Evolutionary conservation across 2,888 invertebrate species (phyloP).

Genomic region (Brenthis daphne): DNA sequence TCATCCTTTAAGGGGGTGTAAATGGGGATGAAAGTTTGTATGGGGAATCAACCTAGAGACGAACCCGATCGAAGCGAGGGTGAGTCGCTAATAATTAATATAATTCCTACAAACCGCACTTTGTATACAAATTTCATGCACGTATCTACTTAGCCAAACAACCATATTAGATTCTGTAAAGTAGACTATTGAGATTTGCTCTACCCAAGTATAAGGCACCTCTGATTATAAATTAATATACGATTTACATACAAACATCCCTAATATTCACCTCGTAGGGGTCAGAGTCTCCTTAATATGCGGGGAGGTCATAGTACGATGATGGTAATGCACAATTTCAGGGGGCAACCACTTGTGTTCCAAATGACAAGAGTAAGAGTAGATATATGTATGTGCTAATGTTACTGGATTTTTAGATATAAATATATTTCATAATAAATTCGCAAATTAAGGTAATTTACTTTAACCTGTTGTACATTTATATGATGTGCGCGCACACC

Average conservation of each 20-base stretch:
- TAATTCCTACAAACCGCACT: conserved; percentile 5
- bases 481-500: too few species aligned
- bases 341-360: conserved; percentile 55
- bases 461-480: too few species aligned
- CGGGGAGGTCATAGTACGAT: conserved; percentile 63
- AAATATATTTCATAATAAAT: too few species aligned
- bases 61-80: too few species aligned
- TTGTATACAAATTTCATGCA: conserved; percentile 9
- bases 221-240: conserved; percentile 33
- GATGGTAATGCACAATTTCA: conserved; percentile 78
- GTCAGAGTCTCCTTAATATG: conserved; percentile 70
- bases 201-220: background rate
- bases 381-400: background rate
- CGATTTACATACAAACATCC: conserved; percentile 37
- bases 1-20: too few species aligned
- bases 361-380: conserved; percentile 38
- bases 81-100: background rate
- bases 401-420: too few species aligned
- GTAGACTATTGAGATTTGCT: conserved; percentile 22
- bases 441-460: too few species aligned
- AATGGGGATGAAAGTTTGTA: too few species aligned
- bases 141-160: conserved; percentile 8
- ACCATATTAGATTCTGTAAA: conserved; percentile 19
- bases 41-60: too few species aligned
- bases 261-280: conserved; percentile 46